Evolutionary conservation across 2,797 vertebrate genomes (phyloP).

Genomic region (Echiichthys vipera): DNA sequence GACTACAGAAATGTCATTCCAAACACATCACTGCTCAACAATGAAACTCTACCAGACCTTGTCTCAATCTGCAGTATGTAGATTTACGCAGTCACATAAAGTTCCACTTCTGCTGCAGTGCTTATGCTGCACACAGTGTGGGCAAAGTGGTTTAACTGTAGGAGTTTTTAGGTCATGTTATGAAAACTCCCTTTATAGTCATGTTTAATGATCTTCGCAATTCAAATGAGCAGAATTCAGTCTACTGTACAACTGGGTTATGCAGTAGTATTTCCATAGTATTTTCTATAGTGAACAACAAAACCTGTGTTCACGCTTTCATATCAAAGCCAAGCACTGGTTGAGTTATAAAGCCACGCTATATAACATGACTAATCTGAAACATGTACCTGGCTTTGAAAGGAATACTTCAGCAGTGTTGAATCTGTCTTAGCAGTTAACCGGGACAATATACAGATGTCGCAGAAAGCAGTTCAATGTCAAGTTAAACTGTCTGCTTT

Average conservation of each 20-base stretch:
- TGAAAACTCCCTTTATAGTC: slow-evolving; percentile 8
- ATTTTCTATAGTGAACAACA: neutral
- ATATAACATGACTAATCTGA: neutral
- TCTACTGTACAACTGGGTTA: neutral
- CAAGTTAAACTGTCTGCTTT: neutral
- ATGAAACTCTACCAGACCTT: neutral
- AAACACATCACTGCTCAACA: slow-evolving; percentile 1
- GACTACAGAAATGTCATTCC: neutral
- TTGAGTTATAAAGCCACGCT: neutral
- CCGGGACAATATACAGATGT: slow-evolving; percentile 4
- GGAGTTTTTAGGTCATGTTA: slow-evolving; percentile 4
- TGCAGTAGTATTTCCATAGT: neutral
- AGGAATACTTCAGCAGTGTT: neutral
- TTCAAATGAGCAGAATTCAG: neutral
- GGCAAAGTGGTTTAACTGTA: slow-evolving; percentile 11
- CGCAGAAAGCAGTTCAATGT: neutral
- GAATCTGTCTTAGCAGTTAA: neutral
- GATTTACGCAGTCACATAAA: neutral
- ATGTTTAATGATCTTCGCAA: neutral
- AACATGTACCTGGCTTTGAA: neutral
- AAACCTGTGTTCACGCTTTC: neutral
- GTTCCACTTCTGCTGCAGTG: slow-evolving; percentile 35
- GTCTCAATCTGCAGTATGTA: slow-evolving; percentile 19
- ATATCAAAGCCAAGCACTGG: neutral
- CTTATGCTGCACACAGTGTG: neutral